Conservation (phyloP, 1,140 invertebrate genomes). For the Formica selysi region DNA sequence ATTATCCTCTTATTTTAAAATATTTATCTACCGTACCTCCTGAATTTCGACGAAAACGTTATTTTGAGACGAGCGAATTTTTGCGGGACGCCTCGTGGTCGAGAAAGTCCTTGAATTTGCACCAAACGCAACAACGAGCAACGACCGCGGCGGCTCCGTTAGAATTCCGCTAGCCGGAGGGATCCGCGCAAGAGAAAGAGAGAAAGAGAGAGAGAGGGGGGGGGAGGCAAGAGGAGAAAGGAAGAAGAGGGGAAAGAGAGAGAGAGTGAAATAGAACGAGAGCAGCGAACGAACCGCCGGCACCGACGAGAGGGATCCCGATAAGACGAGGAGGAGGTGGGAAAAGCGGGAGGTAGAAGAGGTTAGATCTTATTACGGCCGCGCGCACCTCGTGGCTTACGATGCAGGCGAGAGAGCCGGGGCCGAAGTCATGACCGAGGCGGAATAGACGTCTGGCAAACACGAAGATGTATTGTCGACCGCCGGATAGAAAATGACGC, state of each 20-base stretch:
- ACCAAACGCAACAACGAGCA: slow-evolving; percentile 56
- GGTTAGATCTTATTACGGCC: slow-evolving; percentile 69
- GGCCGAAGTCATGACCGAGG: slow-evolving; percentile 30
- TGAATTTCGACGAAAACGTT: background rate
- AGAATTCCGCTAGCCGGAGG: slow-evolving; percentile 65
- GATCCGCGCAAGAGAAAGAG: slow-evolving; percentile 65
- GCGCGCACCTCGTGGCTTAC: slow-evolving; percentile 49
- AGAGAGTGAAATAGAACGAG: slow-evolving; percentile 68
- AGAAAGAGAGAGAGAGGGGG: slow-evolving; percentile 66
- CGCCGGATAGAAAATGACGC: background rate
- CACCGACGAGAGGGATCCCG: slow-evolving; percentile 61
- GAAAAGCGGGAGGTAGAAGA: slow-evolving; percentile 58
- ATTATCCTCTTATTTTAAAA: background rate
- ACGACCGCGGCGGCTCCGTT: slow-evolving; percentile 52
- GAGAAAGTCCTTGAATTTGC: slow-evolving; percentile 55
- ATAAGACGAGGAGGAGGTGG: slow-evolving; percentile 64
- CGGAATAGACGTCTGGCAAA: slow-evolving; percentile 37
- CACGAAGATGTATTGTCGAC: slow-evolving; percentile 33
- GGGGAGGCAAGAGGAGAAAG: slow-evolving; percentile 61
- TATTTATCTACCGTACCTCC: background rate
- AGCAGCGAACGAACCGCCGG: slow-evolving; percentile 47
- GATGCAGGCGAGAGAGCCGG: slow-evolving; percentile 44
- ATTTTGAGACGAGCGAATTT: slow-evolving; percentile 26
- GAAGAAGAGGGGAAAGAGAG: slow-evolving; percentile 44
- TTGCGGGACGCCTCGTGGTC: slow-evolving; percentile 20